These are phyloP conservation scores for Oasisia sp. DNA, from an alignment of 2,888 invertebrate species.

Conservation along the genomic window DNA sequence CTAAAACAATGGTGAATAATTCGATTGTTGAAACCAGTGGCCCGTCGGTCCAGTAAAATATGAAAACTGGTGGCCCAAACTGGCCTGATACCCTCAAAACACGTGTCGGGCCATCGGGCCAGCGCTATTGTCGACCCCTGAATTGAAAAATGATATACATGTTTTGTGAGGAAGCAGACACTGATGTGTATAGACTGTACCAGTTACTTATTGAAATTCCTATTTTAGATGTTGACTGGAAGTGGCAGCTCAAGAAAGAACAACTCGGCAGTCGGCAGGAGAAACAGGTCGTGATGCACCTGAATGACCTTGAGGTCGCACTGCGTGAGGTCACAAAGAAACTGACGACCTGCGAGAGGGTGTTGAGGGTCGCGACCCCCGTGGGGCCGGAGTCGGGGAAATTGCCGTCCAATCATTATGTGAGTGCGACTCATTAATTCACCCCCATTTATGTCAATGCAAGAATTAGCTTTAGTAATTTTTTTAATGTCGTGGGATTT, in stretches of 20 bases:
- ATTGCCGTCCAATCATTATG: slow-evolving; percentile 22
- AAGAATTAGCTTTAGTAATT: background rate
- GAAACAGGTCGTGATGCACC: slow-evolving; percentile 43
- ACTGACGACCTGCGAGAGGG: slow-evolving; percentile 86
- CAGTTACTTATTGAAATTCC: background rate
- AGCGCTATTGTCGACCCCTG: no score
- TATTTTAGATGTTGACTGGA: background rate
- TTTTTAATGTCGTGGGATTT: background rate
- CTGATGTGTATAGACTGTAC: background rate
- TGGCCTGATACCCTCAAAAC: no score
- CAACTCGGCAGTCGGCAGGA: slow-evolving; percentile 7
- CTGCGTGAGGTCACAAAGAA: slow-evolving; percentile 81
- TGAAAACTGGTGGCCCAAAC: no score
- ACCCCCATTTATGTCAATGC: background rate
- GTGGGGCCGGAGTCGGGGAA: slow-evolving; percentile 78
- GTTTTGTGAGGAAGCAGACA: background rate
- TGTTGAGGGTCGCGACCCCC: slow-evolving; percentile 87
- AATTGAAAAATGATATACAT: background rate
- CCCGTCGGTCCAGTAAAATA: no score
- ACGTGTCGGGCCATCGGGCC: no score
- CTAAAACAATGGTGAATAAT: no score
- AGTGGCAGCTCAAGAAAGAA: background rate
- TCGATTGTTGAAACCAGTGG: no score
- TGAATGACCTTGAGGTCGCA: slow-evolving; percentile 53
- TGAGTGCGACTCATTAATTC: background rate